Conservation (phyloP, 2,888 invertebrate genomes). For the Limenitis camilla region DNA sequence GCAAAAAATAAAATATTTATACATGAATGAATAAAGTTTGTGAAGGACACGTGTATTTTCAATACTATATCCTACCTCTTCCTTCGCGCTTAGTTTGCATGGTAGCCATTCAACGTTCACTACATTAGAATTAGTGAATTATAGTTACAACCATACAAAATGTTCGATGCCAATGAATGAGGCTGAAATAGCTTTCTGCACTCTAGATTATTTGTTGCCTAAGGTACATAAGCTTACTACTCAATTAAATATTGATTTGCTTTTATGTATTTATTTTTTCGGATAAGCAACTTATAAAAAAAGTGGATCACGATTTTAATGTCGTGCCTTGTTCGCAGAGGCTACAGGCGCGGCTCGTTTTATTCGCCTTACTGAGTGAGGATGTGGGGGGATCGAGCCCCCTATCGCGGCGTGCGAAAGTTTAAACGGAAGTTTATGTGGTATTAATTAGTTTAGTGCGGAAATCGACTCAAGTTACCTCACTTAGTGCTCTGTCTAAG, state of each 20-base stretch:
- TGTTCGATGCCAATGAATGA: background rate
- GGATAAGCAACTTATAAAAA: background rate
- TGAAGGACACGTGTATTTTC: slow-evolving; percentile 57
- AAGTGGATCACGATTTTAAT: slow-evolving; percentile 28
- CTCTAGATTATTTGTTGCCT: background rate
- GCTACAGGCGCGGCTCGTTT: slow-evolving; percentile 80
- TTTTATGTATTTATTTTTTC: background rate
- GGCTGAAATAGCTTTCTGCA: slow-evolving; percentile 9
- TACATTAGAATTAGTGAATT: background rate
- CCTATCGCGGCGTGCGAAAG: slow-evolving; percentile 32
- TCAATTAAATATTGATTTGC: background rate
- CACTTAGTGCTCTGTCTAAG: slow-evolving; percentile 2
- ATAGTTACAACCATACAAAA: slow-evolving; percentile 2
- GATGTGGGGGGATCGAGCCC: slow-evolving; percentile 39
- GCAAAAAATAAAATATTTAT: slow-evolving; percentile 23
- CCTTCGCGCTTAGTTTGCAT: slow-evolving; percentile 27
- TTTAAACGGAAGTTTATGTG: slow-evolving; percentile 27
- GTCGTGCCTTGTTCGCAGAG: slow-evolving; percentile 75
- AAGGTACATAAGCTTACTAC: background rate
- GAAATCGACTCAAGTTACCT: slow-evolving; percentile 8
- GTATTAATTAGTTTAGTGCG: slow-evolving; percentile 28
- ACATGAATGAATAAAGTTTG: slow-evolving; percentile 61
- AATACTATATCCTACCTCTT: slow-evolving; percentile 41
- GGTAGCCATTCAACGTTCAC: slow-evolving; percentile 17
- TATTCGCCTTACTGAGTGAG: slow-evolving; percentile 80